A percentile compares a stretch with the other conserved stretches of the same genome.
These are phyloP conservation scores for Drosophila hamatofila DNA, from an alignment of 2,888 invertebrate genomes.

Conservation along the genomic window DNA sequence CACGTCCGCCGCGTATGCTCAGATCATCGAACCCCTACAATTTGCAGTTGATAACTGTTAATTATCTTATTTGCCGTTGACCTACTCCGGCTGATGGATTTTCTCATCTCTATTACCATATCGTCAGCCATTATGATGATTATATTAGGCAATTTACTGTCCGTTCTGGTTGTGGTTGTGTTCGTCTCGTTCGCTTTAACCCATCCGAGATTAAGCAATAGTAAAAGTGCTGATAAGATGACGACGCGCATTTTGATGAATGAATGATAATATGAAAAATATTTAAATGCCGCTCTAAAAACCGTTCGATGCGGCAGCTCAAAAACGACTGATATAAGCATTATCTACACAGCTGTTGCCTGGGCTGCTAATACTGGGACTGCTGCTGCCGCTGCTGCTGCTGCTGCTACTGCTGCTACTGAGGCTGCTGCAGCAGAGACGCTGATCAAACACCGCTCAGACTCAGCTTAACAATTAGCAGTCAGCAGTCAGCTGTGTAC, in stretches of 20 bases:
- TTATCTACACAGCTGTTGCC: conserved; percentile 18
- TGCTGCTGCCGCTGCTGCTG: neutral
- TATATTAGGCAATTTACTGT: conserved; percentile 87
- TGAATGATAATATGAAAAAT: conserved; percentile 2
- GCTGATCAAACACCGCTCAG: conserved; percentile 3
- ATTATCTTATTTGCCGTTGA: neutral
- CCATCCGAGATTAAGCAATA: conserved; percentile 49
- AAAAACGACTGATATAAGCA: conserved; percentile 45
- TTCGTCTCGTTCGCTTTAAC: conserved; percentile 36
- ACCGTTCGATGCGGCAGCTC: conserved; percentile 44
- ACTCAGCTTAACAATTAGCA: conserved; percentile 29
- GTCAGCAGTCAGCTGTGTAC: conserved; percentile 22
- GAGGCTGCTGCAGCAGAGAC: neutral
- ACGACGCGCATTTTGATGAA: conserved; percentile 48
- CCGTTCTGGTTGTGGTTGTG: conserved; percentile 23
- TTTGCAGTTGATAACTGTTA: neutral
- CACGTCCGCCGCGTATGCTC: conserved; percentile 94
- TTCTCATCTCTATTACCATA: conserved; percentile 88
- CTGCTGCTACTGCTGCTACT: too few relatives aligned
- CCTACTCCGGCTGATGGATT: neutral
- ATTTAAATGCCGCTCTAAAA: conserved; percentile 29
- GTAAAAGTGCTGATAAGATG: conserved; percentile 66
- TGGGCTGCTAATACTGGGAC: neutral
- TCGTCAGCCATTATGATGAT: conserved; percentile 93
- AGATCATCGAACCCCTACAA: conserved; percentile 96